Evolutionary conservation across 2,113 vertebrate genomes (phyloP).

Genomic region (Erythrocercus mccallii): DNA sequence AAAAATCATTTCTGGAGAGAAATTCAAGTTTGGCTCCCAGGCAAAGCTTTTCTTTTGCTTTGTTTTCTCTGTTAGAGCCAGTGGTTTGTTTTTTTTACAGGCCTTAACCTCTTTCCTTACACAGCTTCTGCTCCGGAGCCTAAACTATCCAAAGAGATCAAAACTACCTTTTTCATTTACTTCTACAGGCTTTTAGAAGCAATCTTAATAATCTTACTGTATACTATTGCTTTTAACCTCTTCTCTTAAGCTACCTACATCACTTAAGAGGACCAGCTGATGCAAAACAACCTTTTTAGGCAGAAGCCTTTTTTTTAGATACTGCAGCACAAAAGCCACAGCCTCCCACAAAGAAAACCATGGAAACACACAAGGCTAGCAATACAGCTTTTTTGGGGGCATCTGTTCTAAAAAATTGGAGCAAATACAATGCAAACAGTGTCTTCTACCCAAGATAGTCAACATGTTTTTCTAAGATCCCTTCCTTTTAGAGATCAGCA

Average conservation of each 20-base stretch:
- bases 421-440: neutral
- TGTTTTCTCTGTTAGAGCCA: neutral
- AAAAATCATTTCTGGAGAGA: neutral
- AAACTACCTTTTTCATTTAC: neutral
- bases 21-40: neutral
- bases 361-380: neutral
- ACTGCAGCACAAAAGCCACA: neutral
- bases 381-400: neutral
- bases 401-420: neutral
- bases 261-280: neutral
- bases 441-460: accelerated
- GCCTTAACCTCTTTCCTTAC: neutral
- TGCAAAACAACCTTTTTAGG: neutral
- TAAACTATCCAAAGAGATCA: neutral
- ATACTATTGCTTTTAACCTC: neutral
- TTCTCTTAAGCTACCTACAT: neutral
- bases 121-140: neutral
- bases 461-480: neutral
- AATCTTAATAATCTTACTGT: neutral
- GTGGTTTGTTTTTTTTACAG: neutral
- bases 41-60: neutral
- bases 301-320: neutral
- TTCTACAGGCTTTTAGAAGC: neutral
- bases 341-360: neutral
- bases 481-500: neutral